A percentile compares a stretch with the other conserved stretches of the same genome.
Conservation (phyloP, 2,888 invertebrate species). For the Orchesella flavescens region DNA sequence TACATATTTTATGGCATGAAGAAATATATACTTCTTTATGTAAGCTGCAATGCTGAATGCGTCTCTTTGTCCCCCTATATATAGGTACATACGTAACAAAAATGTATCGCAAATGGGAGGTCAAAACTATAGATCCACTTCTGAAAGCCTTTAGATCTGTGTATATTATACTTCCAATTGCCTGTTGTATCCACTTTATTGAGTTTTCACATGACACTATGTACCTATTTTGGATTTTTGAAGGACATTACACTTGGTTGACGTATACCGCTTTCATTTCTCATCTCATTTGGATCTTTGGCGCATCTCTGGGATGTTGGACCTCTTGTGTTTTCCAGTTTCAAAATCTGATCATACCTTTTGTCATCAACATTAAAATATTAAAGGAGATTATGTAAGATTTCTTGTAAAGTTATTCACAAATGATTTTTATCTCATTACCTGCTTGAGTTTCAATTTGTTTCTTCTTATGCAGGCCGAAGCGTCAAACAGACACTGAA, state of each 20-base stretch:
- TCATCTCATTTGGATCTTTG: not conserved
- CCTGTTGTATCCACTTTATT: not conserved
- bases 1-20: no score
- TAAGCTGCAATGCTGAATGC: no score
- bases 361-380: not conserved
- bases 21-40: no score
- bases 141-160: not conserved
- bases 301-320: not conserved
- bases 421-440: not conserved
- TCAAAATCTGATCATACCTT: not conserved
- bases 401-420: not conserved
- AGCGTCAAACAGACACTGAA: not conserved
- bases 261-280: not conserved
- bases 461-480: not conserved
- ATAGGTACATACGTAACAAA: not conserved
- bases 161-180: not conserved
- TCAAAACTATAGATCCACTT: not conserved
- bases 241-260: not conserved
- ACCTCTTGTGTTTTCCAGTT: not conserved
- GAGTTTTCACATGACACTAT: not conserved
- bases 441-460: not conserved
- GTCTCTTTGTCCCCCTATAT: no score
- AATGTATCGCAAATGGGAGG: not conserved
- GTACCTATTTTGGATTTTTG: not conserved
- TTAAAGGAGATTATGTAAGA: constrained; percentile 2